A percentile compares a stretch with the other conserved stretches of the same genome.
Evolutionary conservation across 2,113 vertebrate species (phyloP).

Genomic region (Morone chrysops): DNA sequence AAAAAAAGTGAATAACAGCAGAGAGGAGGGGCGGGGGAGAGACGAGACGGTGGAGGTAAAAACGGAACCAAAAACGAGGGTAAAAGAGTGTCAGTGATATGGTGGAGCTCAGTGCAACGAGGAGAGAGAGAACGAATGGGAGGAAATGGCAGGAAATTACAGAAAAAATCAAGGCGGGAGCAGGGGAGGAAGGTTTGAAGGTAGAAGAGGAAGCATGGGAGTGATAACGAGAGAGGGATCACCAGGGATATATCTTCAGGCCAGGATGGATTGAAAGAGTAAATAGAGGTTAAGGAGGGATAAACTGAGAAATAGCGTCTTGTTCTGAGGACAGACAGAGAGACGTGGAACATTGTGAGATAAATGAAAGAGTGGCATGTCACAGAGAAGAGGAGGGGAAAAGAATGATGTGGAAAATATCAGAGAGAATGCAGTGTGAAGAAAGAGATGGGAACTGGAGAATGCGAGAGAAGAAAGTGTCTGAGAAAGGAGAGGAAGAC

Average conservation of each 20-base stretch:
- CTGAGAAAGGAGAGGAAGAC: constrained; percentile 44
- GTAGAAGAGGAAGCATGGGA: constrained; percentile 22
- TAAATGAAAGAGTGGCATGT: constrained; percentile 47
- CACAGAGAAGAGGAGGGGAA: constrained; percentile 12
- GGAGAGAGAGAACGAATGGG: constrained; percentile 52
- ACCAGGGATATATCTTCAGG: constrained; percentile 39
- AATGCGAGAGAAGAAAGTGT: constrained; percentile 47
- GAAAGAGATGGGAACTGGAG: constrained; percentile 50
- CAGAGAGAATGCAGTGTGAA: constrained; percentile 58
- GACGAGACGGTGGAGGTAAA: constrained; percentile 41
- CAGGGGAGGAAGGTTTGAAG: constrained; percentile 25
- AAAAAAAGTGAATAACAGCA: constrained; percentile 54
- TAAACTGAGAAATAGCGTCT: constrained; percentile 58
- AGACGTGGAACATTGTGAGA: constrained; percentile 43
- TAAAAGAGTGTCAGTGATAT: constrained; percentile 55
- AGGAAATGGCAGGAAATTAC: constrained; percentile 63
- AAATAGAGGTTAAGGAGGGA: constrained; percentile 76
- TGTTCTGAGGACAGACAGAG: constrained; percentile 59
- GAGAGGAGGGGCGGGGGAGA: constrained; percentile 2
- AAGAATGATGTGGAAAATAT: constrained; percentile 58
- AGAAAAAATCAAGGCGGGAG: not conserved
- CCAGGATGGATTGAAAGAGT: constrained; percentile 70
- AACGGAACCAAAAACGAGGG: constrained; percentile 38
- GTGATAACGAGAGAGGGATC: constrained; percentile 35
- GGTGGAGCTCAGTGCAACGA: constrained; percentile 32